Conservation (phyloP, 2,797 vertebrate genomes). For the Spea hammondii region DNA sequence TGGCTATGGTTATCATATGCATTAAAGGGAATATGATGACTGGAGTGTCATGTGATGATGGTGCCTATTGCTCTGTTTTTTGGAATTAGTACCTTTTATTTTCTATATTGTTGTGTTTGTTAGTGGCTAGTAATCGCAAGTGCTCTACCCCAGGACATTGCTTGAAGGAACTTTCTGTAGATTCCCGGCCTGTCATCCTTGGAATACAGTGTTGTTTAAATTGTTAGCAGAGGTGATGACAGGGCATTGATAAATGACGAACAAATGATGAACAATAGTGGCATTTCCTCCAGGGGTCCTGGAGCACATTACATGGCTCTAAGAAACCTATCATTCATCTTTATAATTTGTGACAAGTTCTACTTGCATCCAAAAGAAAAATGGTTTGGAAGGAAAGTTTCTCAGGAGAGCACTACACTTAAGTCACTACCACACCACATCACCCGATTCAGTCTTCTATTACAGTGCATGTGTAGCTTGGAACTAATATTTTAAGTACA, state of each 20-base stretch:
- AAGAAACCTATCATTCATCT: constrained; percentile 36
- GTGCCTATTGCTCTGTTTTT: too few species aligned
- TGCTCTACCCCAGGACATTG: neutral
- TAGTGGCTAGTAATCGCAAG: neutral
- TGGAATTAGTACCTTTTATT: neutral
- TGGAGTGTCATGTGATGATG: too few species aligned
- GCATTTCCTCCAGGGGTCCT: constrained; percentile 38
- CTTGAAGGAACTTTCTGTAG: neutral
- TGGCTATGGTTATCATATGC: too few species aligned
- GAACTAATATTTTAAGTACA: too few species aligned
- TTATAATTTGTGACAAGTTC: constrained; percentile 41
- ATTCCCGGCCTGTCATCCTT: neutral
- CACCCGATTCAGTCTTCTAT: too few species aligned
- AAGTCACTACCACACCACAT: too few species aligned
- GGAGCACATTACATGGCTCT: constrained; percentile 30
- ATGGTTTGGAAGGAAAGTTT: constrained; percentile 17
- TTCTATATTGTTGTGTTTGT: neutral
- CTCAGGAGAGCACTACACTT: constrained; percentile 1
- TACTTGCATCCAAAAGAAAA: constrained; percentile 26
- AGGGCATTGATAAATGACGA: constrained; percentile 19
- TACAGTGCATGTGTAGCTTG: too few species aligned
- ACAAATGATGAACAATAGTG: neutral
- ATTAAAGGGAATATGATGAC: too few species aligned
- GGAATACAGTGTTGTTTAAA: constrained; percentile 25
- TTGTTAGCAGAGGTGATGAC: constrained; percentile 40